A percentile compares a stretch with the other conserved stretches of the same genome.
Evolutionary conservation across 64 coral and sea anemone genomes (phyloP).

Genomic region (Acropora tenuis): DNA sequence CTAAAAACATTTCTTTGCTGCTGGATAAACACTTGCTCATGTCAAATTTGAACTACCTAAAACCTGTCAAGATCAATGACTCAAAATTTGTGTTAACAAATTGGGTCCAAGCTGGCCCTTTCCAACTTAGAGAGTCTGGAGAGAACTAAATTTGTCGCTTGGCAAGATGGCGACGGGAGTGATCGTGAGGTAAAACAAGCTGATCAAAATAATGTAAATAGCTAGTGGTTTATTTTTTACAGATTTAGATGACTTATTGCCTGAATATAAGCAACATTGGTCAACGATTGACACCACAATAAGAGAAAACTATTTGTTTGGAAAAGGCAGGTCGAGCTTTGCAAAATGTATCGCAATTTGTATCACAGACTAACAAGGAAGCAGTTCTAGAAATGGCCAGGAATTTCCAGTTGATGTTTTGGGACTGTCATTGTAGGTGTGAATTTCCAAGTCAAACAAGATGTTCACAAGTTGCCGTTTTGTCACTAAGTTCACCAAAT

Average conservation of each 20-base stretch:
- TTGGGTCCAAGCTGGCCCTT: background rate
- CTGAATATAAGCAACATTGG: constrained; percentile 33
- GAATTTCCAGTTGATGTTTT: too few relatives aligned
- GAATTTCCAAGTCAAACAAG: too few relatives aligned
- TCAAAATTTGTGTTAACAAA: too few relatives aligned
- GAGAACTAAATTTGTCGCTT: background rate
- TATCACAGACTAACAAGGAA: too few relatives aligned
- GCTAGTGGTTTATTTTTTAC: constrained; percentile 23
- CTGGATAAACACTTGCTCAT: background rate
- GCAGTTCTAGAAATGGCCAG: too few relatives aligned
- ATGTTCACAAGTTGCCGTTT: too few relatives aligned
- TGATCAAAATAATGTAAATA: background rate
- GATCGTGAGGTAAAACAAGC: background rate
- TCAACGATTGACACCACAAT: constrained; percentile 1
- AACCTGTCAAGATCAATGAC: too few relatives aligned
- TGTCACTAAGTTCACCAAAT: too few relatives aligned
- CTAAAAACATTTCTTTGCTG: too few relatives aligned
- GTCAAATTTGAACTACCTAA: background rate
- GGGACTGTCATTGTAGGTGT: too few relatives aligned
- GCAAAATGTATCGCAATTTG: too few relatives aligned
- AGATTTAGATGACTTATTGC: constrained; percentile 19
- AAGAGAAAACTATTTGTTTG: constrained; percentile 27
- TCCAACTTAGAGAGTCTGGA: background rate
- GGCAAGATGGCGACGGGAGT: constrained; percentile 8
- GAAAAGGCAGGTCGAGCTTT: constrained; percentile 13